These are phyloP conservation scores for Meganola albula DNA, from an alignment of 2,888 invertebrate species.

Conservation along the genomic window DNA sequence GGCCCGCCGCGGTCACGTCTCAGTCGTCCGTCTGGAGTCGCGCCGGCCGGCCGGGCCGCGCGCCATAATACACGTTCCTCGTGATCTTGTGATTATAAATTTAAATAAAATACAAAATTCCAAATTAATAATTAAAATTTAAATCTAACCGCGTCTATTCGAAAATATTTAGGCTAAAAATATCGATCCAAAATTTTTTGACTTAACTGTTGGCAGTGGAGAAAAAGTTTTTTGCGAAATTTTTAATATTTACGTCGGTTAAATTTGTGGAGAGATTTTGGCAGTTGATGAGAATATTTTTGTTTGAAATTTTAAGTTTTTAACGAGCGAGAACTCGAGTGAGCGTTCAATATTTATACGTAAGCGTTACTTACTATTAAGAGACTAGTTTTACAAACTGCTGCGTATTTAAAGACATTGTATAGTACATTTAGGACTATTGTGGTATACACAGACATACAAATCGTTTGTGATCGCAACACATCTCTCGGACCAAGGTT, in stretches of 20 bases:
- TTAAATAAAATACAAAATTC: conserved; percentile 60
- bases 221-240: conserved; percentile 69
- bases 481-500: conserved; percentile 54
- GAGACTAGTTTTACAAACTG: conserved; percentile 37
- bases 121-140: conserved; percentile 40
- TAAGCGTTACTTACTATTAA: conserved; percentile 65
- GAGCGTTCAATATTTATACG: conserved; percentile 51
- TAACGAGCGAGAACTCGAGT: conserved; percentile 50
- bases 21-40: conserved; percentile 78
- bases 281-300: conserved; percentile 71
- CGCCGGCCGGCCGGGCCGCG: conserved; percentile 76
- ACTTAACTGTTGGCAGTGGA: conserved; percentile 62
- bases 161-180: conserved; percentile 70
- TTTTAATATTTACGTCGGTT: conserved; percentile 76
- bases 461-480: conserved; percentile 44
- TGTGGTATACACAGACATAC: conserved; percentile 44
- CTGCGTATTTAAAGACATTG: conserved; percentile 45
- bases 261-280: conserved; percentile 72
- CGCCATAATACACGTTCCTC: conserved; percentile 76
- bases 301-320: conserved; percentile 64
- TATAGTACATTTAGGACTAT: conserved; percentile 37
- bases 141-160: conserved; percentile 62
- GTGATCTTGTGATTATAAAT: conserved; percentile 77
- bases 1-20: conserved; percentile 55
- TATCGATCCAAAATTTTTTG: conserved; percentile 61